Conservation (phyloP, 2,888 invertebrate genomes). For the Drosophila merina region DNA sequence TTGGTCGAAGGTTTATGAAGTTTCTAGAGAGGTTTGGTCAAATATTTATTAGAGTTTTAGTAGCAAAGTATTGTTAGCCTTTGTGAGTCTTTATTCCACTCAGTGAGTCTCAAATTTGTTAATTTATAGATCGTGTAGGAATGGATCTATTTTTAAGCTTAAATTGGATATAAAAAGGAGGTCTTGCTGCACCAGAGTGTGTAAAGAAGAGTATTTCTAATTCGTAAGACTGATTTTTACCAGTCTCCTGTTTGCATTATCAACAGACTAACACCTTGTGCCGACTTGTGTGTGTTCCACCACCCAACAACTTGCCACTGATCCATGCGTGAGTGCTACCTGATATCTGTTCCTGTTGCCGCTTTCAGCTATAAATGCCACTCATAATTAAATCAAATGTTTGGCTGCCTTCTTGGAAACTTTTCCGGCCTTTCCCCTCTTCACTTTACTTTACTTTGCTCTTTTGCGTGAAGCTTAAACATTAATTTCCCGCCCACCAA, state of each 20-base stretch:
- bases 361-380: conserved; percentile 82
- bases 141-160: no score
- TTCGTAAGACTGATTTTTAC: conserved; percentile 36
- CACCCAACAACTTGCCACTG: not conserved
- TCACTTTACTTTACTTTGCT: not conserved
- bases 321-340: conserved; percentile 24
- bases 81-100: no score
- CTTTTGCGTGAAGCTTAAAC: conserved; percentile 75
- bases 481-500: conserved; percentile 68
- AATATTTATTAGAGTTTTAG: not conserved
- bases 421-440: conserved; percentile 47
- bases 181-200: no score
- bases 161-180: not conserved
- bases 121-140: no score
- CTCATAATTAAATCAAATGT: conserved; percentile 84
- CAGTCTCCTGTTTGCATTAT: conserved; percentile 76
- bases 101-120: no score
- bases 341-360: conserved; percentile 17
- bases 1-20: not conserved
- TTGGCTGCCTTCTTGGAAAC: conserved; percentile 63
- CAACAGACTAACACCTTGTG: conserved; percentile 83
- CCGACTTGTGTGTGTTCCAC: conserved; percentile 3
- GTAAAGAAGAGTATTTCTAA: conserved; percentile 45
- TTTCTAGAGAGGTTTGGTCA: not conserved
- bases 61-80: no score